These are phyloP conservation scores for Riparia riparia DNA, from an alignment of 2,113 vertebrate species.

Conservation along the genomic window DNA sequence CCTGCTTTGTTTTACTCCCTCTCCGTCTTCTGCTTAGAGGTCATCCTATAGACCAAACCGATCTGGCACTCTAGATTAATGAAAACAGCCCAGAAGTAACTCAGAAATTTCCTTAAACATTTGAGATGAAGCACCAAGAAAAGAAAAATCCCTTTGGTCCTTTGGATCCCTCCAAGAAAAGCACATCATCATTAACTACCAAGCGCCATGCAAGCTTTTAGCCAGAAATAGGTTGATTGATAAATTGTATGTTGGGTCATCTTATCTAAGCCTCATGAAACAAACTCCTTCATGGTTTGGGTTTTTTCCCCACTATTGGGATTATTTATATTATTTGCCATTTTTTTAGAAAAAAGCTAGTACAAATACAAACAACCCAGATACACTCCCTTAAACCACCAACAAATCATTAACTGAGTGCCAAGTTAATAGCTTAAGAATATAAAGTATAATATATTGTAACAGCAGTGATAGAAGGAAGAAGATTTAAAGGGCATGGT, in stretches of 20 bases:
- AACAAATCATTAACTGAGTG: slow-evolving; percentile 70
- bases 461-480: slow-evolving; percentile 59
- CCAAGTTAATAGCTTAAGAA: slow-evolving; percentile 76
- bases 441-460: slow-evolving; percentile 69
- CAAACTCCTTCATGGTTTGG: background rate
- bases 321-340: slow-evolving; percentile 59
- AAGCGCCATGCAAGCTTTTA: background rate
- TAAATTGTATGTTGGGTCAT: background rate
- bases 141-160: background rate
- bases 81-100: background rate
- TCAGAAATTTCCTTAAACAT: background rate
- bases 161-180: background rate
- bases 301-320: background rate
- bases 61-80: background rate
- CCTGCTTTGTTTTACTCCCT: background rate
- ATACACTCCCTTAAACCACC: background rate
- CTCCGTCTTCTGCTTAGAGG: background rate
- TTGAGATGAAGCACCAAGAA: background rate
- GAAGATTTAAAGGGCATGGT: slow-evolving; percentile 73
- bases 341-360: background rate
- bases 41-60: background rate
- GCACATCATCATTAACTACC: background rate
- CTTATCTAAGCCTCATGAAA: background rate
- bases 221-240: background rate
- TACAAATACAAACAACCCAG: background rate